Base-by-base conservation (phyloP, 2,888 invertebrate species). In the Unio delphinus region DNA sequence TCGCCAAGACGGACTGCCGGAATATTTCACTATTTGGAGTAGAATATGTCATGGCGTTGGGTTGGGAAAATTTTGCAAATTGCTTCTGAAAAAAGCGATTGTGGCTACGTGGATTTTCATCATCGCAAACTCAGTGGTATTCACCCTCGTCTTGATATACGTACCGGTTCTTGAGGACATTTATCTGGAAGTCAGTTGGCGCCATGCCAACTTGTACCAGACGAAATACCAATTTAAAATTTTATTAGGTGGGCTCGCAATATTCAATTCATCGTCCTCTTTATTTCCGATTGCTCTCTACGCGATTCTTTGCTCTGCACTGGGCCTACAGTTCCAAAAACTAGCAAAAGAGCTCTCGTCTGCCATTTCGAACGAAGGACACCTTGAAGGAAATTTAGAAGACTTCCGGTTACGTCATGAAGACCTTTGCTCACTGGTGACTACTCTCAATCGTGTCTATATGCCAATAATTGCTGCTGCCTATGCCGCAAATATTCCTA, bases 381-480 rank as follows among this genome's bases (percentile, higher is more conserved):
- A 71, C 55, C 69, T 78, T 30, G 55, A 68, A 55, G 75, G 61
- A 3, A 64, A 76, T 67, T 64, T 85, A 26, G 83, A 84, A 64
- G 78, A 80, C 59, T 80, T 80, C 74, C 78, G 85, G 23, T 67
- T 83, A 66, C 76, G 75, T 63, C 83, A 83, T 76, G 81, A 83
- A 75, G 75, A 75, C 20, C 61, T 80, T 68, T 77, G 76, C 64
- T 60, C 20, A 23, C 58, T 80, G 63, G 75, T 79, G 2, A 70
- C 73, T 20, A 75, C 74, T 28, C 62, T 78, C 55, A 79, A 80
- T 68, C 65, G 69, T 34, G 70, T 74, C 56, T 80, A 79, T 67
- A 67, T 72, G 57, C 75, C 74, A n/a, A 72, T 80, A 69, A 72
- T 79, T 15, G 79, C 79, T 56, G 73, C 68, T 15, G 68, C 75